Conservation (phyloP, 2,113 vertebrate genomes). For the Atherinomorus stipes region DNA sequence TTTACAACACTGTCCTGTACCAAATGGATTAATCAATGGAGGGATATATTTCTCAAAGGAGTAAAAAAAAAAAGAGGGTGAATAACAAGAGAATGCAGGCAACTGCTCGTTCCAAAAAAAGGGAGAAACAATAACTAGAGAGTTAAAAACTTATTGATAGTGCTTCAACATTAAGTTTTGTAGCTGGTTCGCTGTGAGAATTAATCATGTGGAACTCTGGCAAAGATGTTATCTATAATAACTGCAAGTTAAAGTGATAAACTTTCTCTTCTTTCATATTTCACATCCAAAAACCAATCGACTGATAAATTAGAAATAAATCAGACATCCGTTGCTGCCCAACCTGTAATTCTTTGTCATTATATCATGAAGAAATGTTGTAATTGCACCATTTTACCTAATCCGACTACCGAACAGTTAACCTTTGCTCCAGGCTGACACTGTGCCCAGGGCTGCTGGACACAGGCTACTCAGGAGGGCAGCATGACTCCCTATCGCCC, state of each 20-base stretch:
- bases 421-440: conserved; percentile 41
- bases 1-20: conserved; percentile 9
- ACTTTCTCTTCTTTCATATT: neutral
- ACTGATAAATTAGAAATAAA: neutral
- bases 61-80: neutral
- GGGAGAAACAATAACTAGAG: neutral
- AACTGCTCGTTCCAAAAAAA: neutral
- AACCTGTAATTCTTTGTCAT: neutral
- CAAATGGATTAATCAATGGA: conserved; percentile 22
- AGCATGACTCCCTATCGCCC: conserved; percentile 50
- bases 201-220: neutral
- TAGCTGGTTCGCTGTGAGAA: neutral
- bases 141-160: neutral
- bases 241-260: no score
- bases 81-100: neutral
- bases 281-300: neutral
- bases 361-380: neutral
- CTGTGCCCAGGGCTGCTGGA: conserved; percentile 34
- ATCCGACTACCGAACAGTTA: conserved; percentile 46
- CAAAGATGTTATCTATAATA: no score
- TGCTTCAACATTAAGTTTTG: no score
- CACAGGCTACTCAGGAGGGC: conserved; percentile 47
- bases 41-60: neutral
- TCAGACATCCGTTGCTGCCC: neutral
- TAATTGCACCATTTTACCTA: conserved; percentile 8